Evolutionary conservation across 23 tunicate genomes (phyloP), one percentile per base, ranked within the genome.

Genomic region (Botrylloides violaceus): DNA sequence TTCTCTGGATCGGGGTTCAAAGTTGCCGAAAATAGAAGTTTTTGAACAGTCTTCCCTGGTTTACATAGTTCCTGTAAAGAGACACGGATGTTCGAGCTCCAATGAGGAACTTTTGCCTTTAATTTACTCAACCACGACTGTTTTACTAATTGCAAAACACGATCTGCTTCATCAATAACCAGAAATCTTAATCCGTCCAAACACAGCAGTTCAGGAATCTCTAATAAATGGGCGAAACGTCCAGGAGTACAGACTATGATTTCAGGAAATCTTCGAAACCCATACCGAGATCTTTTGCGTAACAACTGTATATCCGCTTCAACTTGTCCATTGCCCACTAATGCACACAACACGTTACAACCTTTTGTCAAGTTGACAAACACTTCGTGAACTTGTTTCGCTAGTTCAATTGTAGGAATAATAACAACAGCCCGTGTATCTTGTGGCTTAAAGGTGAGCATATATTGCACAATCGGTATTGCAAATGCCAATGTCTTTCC

Each of bases 161-260:
- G 76, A 58, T 87, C 96, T 0, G 87, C 96, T 77, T 87, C 96
- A 66, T 87, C 96, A 76, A 87, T 57, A n/a, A 87, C 96, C 65
- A 87, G 71, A 76, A 87, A 87, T 35, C 96, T 76, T 25, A 87
- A 74, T 34, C 80, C 34, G n/a, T 77, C 62, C 20, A 87, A 27
- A 50, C 20, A 5, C 27, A 78, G 59, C 19, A 30, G 20, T 3
- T 29, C 62, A 4, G 83, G 34, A 20, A 23, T 24, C 19, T 70
- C 73, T 12, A 87, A 57, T 48, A 83, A 80, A 39, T 81, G 72
- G 20, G 74, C 86, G 34, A 87, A 64, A 34, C 87, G 58, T 53
- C 96, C 96, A 0, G 96, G 87, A 4, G 96, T 87, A 0, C 82
- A 72, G 2, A 87, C 71, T n/a, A 87, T 76, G 34, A 87, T 77